Evolutionary conservation across 1,140 invertebrate species (phyloP), one percentile per base, ranked within the genome.

Genomic region (Apis laboriosa): DNA sequence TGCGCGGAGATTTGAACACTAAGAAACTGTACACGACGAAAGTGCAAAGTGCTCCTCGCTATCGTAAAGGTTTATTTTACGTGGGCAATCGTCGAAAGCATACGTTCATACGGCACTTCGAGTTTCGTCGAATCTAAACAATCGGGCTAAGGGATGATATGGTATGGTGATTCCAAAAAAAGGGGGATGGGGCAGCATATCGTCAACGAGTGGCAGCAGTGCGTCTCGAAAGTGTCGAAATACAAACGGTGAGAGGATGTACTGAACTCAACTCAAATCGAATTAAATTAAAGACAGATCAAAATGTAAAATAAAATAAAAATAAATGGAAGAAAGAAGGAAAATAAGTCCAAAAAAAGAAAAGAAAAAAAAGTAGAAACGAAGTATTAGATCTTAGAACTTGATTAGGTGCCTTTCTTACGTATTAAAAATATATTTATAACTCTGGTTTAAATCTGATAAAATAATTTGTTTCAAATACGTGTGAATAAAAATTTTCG

Each of bases 151-250:
- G 34, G 53, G 61, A 53, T 53, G 75, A 72, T 72, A 24, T n/a
- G 15, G 24, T 63, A 61, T 43, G 70, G 34, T 13, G 43, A 43
- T n/a, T n/a, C 5, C 8, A 63, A 63, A 63, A 15, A 9, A 28
- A 17, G 34, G 34, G 28, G 17, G 13, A n/a, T 12, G 8, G 28
- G 71, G 21, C 8, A 51, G 43, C 66, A 56, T 74, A 43, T 84
- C 77, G 77, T 80, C 83, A 56, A 80, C 83, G 83, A 84, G 77
- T 60, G 77, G 56, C 71, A 61, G 70, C 82, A 68, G 71, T 60
- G 63, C 83, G 63, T 84, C 70, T 80, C 82, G 61, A 68, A 28
- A 15, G 43, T 77, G 63, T 76, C 63, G 73, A 81, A 66, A 67
- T 73, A 72, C 77, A 58, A 63, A 73, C 56, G 53, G 56, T 71